Conservation (phyloP, 2,888 invertebrate genomes). For the Rutpela maculata region DNA sequence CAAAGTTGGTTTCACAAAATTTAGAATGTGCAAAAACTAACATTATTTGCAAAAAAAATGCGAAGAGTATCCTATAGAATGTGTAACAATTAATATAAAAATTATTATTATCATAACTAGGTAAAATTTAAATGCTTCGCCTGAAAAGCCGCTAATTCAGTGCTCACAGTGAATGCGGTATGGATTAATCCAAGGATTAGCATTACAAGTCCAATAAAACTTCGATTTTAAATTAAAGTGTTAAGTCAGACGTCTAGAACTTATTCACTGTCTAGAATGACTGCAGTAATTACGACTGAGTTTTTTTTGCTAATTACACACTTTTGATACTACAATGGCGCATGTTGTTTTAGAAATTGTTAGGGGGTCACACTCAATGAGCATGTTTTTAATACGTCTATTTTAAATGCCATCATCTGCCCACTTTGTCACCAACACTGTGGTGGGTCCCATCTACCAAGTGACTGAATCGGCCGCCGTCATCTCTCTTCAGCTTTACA, state of each 20-base stretch:
- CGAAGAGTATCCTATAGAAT: too few relatives aligned
- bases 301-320: conserved; percentile 25
- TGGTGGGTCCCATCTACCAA: conserved; percentile 70
- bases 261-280: conserved; percentile 9
- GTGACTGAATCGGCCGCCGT: conserved; percentile 55
- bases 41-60: too few relatives aligned
- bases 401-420: conserved; percentile 71
- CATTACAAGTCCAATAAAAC: conserved; percentile 16
- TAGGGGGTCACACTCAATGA: conserved; percentile 60
- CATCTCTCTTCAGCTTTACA: conserved; percentile 45
- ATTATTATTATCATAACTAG: too few relatives aligned
- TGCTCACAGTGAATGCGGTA: neutral
- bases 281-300: neutral
- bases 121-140: neutral
- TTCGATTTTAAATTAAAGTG: conserved; percentile 19
- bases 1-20: too few relatives aligned
- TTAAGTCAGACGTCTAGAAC: conserved; percentile 22
- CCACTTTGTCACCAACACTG: conserved; percentile 73
- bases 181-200: conserved; percentile 14
- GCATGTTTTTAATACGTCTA: conserved; percentile 62
- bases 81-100: too few relatives aligned
- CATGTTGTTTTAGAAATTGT: conserved; percentile 14
- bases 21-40: too few relatives aligned
- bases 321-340: conserved; percentile 26
- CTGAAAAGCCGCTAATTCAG: neutral